Evolutionary conservation across 2,888 invertebrate species (phyloP).

Genomic region (Erebia aethiops): DNA sequence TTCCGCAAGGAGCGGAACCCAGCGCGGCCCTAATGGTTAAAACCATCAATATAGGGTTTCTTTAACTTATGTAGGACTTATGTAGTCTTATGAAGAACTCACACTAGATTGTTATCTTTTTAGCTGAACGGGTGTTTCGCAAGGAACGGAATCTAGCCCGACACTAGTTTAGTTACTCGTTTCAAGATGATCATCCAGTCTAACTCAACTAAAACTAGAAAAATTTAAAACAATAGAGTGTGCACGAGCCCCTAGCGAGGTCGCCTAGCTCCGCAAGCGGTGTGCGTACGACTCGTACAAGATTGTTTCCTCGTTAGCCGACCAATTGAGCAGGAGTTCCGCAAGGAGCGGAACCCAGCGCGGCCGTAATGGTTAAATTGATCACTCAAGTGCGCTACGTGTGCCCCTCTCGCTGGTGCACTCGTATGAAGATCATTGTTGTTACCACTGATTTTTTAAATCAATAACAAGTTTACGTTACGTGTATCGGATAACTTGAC

Average conservation of each 20-base stretch:
- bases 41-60: conserved; percentile 50
- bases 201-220: neutral
- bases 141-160: conserved; percentile 65
- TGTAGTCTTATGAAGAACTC: too few species aligned
- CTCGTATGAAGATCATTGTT: conserved; percentile 34
- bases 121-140: conserved; percentile 73
- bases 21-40: conserved; percentile 60
- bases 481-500: too few species aligned
- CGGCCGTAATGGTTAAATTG: conserved; percentile 66
- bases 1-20: conserved; percentile 74
- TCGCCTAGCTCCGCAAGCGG: conserved; percentile 76
- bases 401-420: conserved; percentile 33
- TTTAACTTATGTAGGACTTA: too few species aligned
- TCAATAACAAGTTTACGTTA: neutral
- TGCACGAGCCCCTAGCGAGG: conserved; percentile 56
- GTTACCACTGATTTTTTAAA: conserved; percentile 15
- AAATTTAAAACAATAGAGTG: conserved; percentile 31
- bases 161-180: conserved; percentile 42
- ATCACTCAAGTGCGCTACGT: conserved; percentile 56
- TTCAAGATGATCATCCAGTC: too few species aligned
- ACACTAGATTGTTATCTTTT: conserved; percentile 80
- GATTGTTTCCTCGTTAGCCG: conserved; percentile 82
- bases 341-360: conserved; percentile 67
- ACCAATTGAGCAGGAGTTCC: conserved; percentile 76
- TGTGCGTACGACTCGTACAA: conserved; percentile 69